These are phyloP conservation scores for Eriosoma lanigerum DNA, from an alignment of 1,140 invertebrate species.

Conservation along the genomic window DNA sequence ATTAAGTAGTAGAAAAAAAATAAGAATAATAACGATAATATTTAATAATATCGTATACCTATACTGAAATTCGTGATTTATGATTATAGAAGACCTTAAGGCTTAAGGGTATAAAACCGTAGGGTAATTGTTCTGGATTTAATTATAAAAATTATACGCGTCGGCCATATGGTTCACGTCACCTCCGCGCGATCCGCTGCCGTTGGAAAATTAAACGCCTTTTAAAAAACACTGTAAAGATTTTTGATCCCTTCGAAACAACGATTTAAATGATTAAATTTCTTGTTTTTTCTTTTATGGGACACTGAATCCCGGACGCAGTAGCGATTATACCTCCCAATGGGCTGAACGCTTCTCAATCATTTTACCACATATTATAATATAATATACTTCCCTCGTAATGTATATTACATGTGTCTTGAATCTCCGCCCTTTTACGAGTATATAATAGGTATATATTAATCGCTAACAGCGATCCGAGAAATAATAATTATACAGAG, in stretches of 20 bases:
- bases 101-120: too few species aligned
- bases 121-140: neutral
- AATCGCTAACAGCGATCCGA: too few species aligned
- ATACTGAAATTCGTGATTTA: too few species aligned
- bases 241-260: neutral
- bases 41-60: too few species aligned
- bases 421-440: too few species aligned
- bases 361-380: too few species aligned
- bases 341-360: neutral
- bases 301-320: neutral
- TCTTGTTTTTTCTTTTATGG: neutral
- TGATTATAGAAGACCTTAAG: too few species aligned
- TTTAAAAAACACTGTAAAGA: neutral
- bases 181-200: neutral
- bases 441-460: too few species aligned
- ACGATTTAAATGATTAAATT: neutral
- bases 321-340: constrained; percentile 12
- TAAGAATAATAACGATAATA: too few species aligned
- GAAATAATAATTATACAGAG: too few species aligned
- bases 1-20: too few species aligned
- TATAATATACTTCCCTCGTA: neutral
- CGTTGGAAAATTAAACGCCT: neutral
- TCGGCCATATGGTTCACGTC: neutral
- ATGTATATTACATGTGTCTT: too few species aligned
- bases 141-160: neutral